A percentile compares a stretch with the other conserved stretches of the same genome.
These are phyloP conservation scores for Branchellion lobata DNA, from an alignment of 2,888 invertebrate genomes.

Conservation along the genomic window DNA sequence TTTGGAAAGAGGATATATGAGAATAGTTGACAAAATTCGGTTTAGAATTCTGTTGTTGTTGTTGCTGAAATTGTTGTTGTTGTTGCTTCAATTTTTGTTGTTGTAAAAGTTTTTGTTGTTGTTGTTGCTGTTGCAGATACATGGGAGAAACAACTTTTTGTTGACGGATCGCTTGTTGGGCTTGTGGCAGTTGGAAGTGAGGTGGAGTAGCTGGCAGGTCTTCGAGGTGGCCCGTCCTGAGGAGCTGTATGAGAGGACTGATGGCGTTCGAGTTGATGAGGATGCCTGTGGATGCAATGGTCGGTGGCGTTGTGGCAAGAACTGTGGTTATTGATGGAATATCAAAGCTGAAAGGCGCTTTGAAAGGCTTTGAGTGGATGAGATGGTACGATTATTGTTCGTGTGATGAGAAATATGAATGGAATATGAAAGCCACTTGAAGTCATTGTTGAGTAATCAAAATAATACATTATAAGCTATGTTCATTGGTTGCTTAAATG, in stretches of 20 bases:
- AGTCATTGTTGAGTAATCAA: too few relatives aligned
- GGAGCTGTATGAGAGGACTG: slow-evolving; percentile 8
- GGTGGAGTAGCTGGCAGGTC: background rate
- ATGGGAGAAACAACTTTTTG: background rate
- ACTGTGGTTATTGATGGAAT: too few relatives aligned
- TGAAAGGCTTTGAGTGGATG: too few relatives aligned
- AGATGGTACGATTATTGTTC: too few relatives aligned
- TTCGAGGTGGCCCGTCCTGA: background rate
- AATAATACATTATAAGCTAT: too few relatives aligned
- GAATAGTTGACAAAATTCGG: background rate
- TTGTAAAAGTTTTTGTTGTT: slow-evolving; percentile 2
- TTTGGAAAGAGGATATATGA: background rate
- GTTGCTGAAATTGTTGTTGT: background rate
- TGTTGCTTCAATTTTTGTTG: slow-evolving; percentile 3
- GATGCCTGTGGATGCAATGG: slow-evolving; percentile 11
- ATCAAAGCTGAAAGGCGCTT: too few relatives aligned
- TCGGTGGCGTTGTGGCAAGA: too few relatives aligned
- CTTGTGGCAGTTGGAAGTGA: background rate
- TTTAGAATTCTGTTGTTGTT: background rate
- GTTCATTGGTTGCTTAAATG: too few relatives aligned
- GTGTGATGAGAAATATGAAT: too few relatives aligned
- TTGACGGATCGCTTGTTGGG: background rate
- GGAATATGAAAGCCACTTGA: too few relatives aligned
- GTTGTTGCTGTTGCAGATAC: background rate
- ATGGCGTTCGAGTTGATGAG: slow-evolving; percentile 3